Evolutionary conservation across 2,797 vertebrate genomes (phyloP), one percentile per base, ranked within the genome.

Genomic region (Helicolenus hilgendorfi): DNA sequence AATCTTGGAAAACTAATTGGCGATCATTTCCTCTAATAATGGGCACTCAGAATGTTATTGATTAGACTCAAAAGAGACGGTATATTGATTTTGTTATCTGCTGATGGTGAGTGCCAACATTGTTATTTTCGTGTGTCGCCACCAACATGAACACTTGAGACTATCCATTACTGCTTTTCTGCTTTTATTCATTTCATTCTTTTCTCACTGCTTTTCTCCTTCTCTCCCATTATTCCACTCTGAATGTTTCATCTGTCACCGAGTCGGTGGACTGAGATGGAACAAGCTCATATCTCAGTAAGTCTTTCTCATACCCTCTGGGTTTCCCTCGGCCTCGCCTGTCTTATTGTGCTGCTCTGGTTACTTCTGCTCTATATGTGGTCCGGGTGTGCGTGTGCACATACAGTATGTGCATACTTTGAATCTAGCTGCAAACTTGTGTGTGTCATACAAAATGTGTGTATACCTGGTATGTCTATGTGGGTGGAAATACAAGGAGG

Each of bases 1-100:
- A 89, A 82, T 88, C 83, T 58, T 60, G 77, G 26, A 87, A 94
- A 94, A 92, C 81, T 92, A 94, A 95, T 88, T 92, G 87, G 3
- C 8, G 22, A 92, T 93, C 83, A 94, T 94, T 94, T 94, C 81
- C 86, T 94, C 75, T 84, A 89, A 92, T 94, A 94, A 93, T 79
- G 38, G 69, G 41, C 71, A 79, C 78, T 87, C 58, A 90, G 76
- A 89, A 91, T 5, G 18, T 73, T 89, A 95, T 95, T 89, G 93
- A 95, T 94, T 79, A 78, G 79, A 89, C 89, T 93, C 85, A 91
- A 92, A 92, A 85, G 70, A 96, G 92, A 94, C 94, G 4, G 74
- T 33, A 35, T 91, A 96, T 96, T 94, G 94, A 95, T 93, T 94
- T 90, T 89, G 77, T 84, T 77, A 85, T 92, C 85, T 81, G 81